These are phyloP conservation scores for Mnemiopsis leidyi DNA, from an alignment of 37 sponge, comb jelly and placozoan genomes.

Conservation along the genomic window DNA sequence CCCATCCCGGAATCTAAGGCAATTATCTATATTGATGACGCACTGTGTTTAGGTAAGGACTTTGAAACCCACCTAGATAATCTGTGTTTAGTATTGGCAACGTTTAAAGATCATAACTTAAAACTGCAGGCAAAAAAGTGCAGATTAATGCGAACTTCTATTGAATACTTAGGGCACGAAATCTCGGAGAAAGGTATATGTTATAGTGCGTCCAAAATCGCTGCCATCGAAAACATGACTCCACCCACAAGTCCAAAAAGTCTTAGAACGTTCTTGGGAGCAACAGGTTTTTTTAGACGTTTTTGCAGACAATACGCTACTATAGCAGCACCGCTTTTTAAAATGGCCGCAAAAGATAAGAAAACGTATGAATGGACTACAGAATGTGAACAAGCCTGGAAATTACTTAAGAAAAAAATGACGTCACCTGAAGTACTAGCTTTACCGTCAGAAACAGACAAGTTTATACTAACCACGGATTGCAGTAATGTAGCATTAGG, in stretches of 20 bases:
- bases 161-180: slow-evolving; percentile 64
- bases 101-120: slow-evolving; percentile 67
- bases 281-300: slow-evolving; percentile 69
- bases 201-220: slow-evolving; percentile 60
- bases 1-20: slow-evolving; percentile 33
- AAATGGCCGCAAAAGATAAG: slow-evolving; percentile 66
- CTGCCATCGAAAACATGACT: slow-evolving; percentile 29
- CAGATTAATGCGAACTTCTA: neutral
- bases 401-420: neutral
- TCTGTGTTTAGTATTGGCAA: slow-evolving; percentile 37
- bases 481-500: slow-evolving; percentile 43
- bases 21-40: slow-evolving; percentile 71
- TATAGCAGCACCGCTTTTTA: slow-evolving; percentile 67
- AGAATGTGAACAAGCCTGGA: slow-evolving; percentile 67
- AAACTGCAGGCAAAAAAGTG: slow-evolving; percentile 65
- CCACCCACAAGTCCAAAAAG: neutral
- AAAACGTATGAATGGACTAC: slow-evolving; percentile 65
- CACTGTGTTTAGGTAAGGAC: slow-evolving; percentile 58
- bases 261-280: neutral
- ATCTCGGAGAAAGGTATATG: slow-evolving; percentile 61
- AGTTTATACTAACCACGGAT: slow-evolving; percentile 63
- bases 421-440: neutral
- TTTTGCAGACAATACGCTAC: slow-evolving; percentile 66
- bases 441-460: slow-evolving; percentile 32
- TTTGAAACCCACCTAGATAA: slow-evolving; percentile 66